Conservation (phyloP, 2,113 vertebrate species). For the Sylvilagus bachmani region DNA sequence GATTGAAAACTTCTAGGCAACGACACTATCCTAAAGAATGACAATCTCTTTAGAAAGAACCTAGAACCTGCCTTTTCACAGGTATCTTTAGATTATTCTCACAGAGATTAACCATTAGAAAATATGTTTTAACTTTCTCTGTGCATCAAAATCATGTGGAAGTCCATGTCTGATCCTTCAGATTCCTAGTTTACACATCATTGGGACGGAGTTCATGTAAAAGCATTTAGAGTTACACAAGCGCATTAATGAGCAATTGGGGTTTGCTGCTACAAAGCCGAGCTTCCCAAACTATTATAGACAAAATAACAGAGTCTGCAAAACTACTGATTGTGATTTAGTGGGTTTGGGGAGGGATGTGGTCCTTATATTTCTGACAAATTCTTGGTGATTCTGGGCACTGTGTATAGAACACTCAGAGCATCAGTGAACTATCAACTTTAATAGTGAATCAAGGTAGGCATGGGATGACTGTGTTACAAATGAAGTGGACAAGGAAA, state of each 20-base stretch:
- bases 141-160: not conserved
- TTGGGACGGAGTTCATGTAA: not conserved
- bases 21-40: not conserved
- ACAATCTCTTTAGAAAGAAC: not conserved
- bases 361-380: not conserved
- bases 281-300: not conserved
- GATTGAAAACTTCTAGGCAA: not conserved
- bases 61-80: not conserved
- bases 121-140: not conserved
- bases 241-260: accelerated
- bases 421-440: not conserved
- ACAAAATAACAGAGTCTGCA: not conserved
- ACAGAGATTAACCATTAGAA: not conserved
- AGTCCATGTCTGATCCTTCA: accelerated
- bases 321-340: not conserved
- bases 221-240: not conserved
- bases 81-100: not conserved
- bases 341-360: accelerated
- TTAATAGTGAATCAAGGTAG: not conserved
- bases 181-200: not conserved
- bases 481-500: not conserved
- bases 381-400: not conserved
- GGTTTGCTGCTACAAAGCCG: not conserved
- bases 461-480: not conserved
- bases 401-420: not conserved